Evolutionary conservation across 2,888 invertebrate genomes (phyloP).

Genomic region (Ophraella communa): DNA sequence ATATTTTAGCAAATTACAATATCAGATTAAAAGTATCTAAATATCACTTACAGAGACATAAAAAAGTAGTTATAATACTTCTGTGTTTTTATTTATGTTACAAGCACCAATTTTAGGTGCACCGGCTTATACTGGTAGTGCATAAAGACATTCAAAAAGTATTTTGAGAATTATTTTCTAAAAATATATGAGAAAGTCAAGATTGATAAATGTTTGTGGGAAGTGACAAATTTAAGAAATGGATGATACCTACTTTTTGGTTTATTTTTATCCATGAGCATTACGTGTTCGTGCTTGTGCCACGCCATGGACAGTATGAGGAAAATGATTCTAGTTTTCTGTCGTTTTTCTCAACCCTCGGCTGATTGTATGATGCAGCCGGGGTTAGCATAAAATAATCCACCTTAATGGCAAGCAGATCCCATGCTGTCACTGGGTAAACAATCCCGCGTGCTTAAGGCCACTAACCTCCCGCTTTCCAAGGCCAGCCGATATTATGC

Average conservation of each 20-base stretch:
- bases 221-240: constrained; percentile 3
- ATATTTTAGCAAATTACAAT: too few relatives aligned
- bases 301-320: constrained; percentile 70
- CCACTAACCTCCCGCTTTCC: constrained; percentile 58
- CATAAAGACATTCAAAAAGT: constrained; percentile 3
- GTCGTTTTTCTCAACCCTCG: constrained; percentile 28
- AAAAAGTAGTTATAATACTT: too few relatives aligned
- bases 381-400: constrained; percentile 29
- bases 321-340: constrained; percentile 11
- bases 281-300: constrained; percentile 78
- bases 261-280: constrained; percentile 76
- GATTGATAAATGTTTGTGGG: constrained; percentile 1
- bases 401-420: constrained; percentile 46
- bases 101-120: too few relatives aligned
- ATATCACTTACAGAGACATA: too few relatives aligned
- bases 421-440: constrained; percentile 58
- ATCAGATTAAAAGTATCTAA: too few relatives aligned
- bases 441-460: constrained; percentile 61
- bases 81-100: too few relatives aligned
- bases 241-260: constrained; percentile 67
- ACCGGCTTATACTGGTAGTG: too few relatives aligned
- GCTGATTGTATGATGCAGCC: constrained; percentile 35
- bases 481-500: constrained; percentile 58
- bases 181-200: constrained; percentile 18
- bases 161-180: constrained; percentile 14